These are phyloP conservation scores for Machaerirhynchus nigripectus DNA, from an alignment of 2,113 vertebrate genomes.

Conservation along the genomic window DNA sequence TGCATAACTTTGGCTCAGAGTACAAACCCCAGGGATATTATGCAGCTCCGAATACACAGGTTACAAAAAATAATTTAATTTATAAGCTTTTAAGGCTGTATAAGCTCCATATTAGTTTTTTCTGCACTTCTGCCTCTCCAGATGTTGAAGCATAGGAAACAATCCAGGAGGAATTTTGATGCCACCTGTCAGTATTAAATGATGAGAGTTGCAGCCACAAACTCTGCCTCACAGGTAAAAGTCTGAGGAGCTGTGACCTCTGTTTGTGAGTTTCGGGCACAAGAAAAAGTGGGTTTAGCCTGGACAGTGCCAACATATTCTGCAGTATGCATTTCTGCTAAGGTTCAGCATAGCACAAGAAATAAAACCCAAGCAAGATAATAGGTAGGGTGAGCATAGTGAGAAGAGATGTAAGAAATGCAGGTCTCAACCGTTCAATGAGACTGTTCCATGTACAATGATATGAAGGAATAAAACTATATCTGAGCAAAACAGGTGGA, in stretches of 20 bases:
- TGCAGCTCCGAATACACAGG: not conserved
- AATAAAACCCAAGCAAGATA: not conserved
- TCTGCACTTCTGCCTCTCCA: not conserved
- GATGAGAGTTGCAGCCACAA: not conserved
- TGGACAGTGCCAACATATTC: not conserved
- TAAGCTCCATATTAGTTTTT: not conserved
- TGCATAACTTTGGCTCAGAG: not conserved
- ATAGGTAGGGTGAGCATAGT: not conserved
- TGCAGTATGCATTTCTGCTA: not conserved
- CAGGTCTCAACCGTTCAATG: not conserved
- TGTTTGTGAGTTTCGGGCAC: not conserved
- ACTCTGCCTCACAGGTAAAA: not conserved
- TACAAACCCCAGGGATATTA: not conserved
- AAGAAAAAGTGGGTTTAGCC: not conserved
- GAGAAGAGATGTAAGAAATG: not conserved
- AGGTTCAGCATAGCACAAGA: not conserved
- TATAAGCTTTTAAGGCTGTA: not conserved
- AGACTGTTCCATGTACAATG: not conserved
- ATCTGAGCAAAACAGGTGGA: not conserved
- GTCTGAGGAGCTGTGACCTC: not conserved
- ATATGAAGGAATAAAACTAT: not conserved
- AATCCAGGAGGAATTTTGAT: not conserved
- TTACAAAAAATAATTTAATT: not conserved
- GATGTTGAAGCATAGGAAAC: not conserved
- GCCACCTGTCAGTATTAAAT: not conserved